Evolutionary conservation across 1,140 invertebrate species (phyloP).

Genomic region (Drosophila mojavensis): DNA sequence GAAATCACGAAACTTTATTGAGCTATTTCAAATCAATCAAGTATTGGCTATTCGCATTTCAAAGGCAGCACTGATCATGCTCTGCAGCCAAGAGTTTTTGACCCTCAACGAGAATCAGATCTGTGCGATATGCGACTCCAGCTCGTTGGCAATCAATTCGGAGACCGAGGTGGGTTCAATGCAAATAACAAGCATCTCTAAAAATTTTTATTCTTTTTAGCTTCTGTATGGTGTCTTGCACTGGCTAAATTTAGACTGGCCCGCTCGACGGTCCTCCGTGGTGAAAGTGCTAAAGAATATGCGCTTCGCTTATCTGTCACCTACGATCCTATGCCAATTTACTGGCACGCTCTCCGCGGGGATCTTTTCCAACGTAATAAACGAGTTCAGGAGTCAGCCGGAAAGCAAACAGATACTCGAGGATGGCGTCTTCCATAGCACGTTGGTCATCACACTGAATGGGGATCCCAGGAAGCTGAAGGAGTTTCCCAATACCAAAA

Average conservation of each 20-base stretch:
- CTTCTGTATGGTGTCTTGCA: constrained; percentile 23
- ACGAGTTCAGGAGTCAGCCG: neutral
- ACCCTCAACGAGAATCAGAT: constrained; percentile 24
- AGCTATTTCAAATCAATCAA: constrained; percentile 3
- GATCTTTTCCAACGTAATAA: constrained; percentile 16
- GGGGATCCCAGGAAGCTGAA: neutral
- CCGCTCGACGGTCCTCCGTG: constrained; percentile 1
- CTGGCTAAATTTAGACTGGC: constrained; percentile 42
- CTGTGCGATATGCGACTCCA: constrained; percentile 11
- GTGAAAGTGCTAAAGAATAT: constrained; percentile 12
- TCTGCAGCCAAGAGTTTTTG: constrained; percentile 32
- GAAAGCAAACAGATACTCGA: constrained; percentile 6
- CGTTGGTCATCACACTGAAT: constrained; percentile 29
- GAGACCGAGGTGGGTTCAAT: constrained; percentile 39
- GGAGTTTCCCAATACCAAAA: neutral
- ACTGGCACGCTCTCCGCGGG: neutral
- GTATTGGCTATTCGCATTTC: constrained; percentile 28
- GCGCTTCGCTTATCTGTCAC: constrained; percentile 38
- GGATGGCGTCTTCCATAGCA: constrained; percentile 45
- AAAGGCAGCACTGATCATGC: neutral
- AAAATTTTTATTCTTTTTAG: constrained; percentile 2
- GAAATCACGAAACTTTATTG: neutral
- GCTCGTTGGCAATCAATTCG: constrained; percentile 36
- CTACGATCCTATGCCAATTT: constrained; percentile 31
- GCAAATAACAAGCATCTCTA: too few species aligned